Percentiles rank a stretch among this genome's conserved stretches.
Conservation (phyloP, 2,888 invertebrate species). For the Diadegma fenestrale region DNA sequence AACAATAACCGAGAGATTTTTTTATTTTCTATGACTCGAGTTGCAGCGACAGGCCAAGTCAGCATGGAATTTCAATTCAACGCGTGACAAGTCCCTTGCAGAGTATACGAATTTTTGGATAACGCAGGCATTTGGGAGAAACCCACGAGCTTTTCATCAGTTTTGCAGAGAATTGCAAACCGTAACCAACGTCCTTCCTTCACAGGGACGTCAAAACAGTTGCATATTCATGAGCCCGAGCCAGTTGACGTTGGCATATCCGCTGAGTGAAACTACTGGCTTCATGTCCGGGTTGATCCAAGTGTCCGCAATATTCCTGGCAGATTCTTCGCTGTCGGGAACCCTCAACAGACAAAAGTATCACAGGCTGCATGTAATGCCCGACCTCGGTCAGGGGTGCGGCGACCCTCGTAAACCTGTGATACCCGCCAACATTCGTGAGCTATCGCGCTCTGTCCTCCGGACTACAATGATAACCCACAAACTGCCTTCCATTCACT, state of each 20-base stretch:
- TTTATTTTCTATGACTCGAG: background rate
- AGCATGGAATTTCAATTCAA: conserved; percentile 34
- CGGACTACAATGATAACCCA: background rate
- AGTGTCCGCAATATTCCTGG: conserved; percentile 24
- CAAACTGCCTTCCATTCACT: background rate
- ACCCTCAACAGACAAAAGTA: conserved; percentile 8
- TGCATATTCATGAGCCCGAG: conserved; percentile 79
- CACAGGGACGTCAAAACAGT: conserved; percentile 73
- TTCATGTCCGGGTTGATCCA: conserved; percentile 10
- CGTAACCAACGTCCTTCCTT: conserved; percentile 56
- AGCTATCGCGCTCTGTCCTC: background rate
- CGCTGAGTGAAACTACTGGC: conserved; percentile 33
- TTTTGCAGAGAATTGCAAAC: conserved; percentile 55
- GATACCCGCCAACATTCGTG: background rate
- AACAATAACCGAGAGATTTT: background rate
- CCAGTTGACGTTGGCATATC: conserved; percentile 64
- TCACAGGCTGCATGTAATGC: conserved; percentile 13
- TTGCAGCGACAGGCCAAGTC: background rate
- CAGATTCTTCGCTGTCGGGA: background rate
- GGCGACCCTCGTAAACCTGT: background rate
- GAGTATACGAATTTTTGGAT: conserved; percentile 50
- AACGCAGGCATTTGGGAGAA: conserved; percentile 50
- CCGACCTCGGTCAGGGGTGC: background rate
- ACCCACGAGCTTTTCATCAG: conserved; percentile 61
- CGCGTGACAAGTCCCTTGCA: background rate